Evolutionary conservation across 2,888 invertebrate species (phyloP).

Genomic region (Mellilla xanthometata): DNA sequence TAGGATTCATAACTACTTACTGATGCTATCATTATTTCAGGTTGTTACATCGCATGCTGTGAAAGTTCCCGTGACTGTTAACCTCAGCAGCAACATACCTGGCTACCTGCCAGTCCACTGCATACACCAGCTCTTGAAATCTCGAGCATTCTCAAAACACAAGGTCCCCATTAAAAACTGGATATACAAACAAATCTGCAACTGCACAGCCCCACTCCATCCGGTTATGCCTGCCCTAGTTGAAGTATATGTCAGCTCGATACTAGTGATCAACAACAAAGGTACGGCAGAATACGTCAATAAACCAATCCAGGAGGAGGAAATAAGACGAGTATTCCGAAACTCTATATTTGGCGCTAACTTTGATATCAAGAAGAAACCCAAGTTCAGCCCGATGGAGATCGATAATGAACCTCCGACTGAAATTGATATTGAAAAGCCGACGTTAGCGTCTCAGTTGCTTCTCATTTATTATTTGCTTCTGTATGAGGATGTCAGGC

Average conservation of each 20-base stretch:
- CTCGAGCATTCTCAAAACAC: constrained; percentile 96
- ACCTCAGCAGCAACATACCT: constrained; percentile 92
- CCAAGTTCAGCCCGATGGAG: constrained; percentile 74
- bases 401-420: constrained; percentile 79
- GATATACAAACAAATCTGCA: constrained; percentile 97
- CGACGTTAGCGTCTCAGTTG: constrained; percentile 92
- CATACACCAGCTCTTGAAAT: constrained; percentile 96
- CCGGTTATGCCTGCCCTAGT: constrained; percentile 95
- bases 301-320: constrained; percentile 94
- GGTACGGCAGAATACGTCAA: constrained; percentile 91
- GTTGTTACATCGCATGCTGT: constrained; percentile 98
- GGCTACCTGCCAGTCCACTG: constrained; percentile 98
- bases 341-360: constrained; percentile 89
- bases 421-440: constrained; percentile 83
- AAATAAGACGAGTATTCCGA: constrained; percentile 92
- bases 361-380: constrained; percentile 83
- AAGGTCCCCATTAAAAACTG: constrained; percentile 98
- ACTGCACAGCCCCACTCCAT: constrained; percentile 94
- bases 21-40: too few relatives aligned
- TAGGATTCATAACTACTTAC: too few relatives aligned
- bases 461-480: constrained; percentile 95
- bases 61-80: constrained; percentile 96
- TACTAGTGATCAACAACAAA: constrained; percentile 87
- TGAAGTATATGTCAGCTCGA: constrained; percentile 97
- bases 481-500: constrained; percentile 94